Base-by-base conservation (phyloP, 2,888 invertebrate genomes). In the Beris morrisii region DNA sequence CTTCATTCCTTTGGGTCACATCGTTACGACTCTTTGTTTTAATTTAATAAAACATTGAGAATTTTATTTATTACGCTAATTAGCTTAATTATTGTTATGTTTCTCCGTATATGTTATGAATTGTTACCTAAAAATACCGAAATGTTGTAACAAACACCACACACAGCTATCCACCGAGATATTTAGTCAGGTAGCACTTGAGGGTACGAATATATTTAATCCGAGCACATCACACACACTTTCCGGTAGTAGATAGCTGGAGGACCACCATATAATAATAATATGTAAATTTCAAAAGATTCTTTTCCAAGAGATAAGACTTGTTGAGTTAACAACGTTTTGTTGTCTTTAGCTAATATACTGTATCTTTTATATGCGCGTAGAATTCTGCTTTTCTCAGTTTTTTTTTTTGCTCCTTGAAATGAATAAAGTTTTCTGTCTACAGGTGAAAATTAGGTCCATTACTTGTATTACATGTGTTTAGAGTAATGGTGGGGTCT, bases 271-370 rank as follows among this genome's bases (percentile, higher is more conserved):
- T 31, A 56, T 52, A 11, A 52, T 55, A 58, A 48, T 11, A 53
- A 30, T 50, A 59, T 59, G 59, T 50, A 48, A 59, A 50, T 52
- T 52, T 50, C 15, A 38, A 11, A 50, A n/a, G 61, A 52, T 61
- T 46, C 57, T 32, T 38, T 61, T 52, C 50, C 50, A 38, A 15
- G 38, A 48, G 48, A 52, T 61, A 61, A 52, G 61, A 61, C 50
- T 61, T 61, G 61, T 52, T 61, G 61, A 61, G 50, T 52, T 61
- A 61, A 61, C 61, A 52, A 61, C 61, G 50, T 61, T 61, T 61
- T 61, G 61, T 61, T 61, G 61, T 61, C 52, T 61, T 61, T 38
- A 52, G 61, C 50, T 61, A 22, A 50, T 48, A 52, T 52, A 61
- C 61, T 22, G 7, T 9, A 38, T 9, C 38, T 9, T 38, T 38